Evolutionary conservation across 2,888 invertebrate genomes (phyloP).

Genomic region (Athalia rosae): DNA sequence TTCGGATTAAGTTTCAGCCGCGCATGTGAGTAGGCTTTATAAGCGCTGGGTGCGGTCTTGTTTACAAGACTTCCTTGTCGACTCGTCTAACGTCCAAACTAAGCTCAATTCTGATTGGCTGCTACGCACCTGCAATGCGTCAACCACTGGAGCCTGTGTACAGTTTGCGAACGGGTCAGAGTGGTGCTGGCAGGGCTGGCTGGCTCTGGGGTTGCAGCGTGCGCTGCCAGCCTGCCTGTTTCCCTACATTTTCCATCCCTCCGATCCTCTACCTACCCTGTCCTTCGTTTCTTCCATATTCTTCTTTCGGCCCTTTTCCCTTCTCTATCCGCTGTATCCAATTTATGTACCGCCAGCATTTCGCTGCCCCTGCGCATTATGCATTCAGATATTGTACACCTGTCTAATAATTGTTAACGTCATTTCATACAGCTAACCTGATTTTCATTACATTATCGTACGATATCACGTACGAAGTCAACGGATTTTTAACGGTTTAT

Average conservation of each 20-base stretch:
- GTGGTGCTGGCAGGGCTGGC: constrained; percentile 60
- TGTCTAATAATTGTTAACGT: background rate
- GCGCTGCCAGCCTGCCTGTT: constrained; percentile 71
- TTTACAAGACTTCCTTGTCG: constrained; percentile 80
- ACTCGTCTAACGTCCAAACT: constrained; percentile 71
- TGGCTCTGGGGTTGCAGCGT: constrained; percentile 73
- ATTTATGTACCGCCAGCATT: constrained; percentile 30
- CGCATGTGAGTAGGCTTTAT: constrained; percentile 81
- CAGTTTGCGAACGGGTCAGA: constrained; percentile 46
- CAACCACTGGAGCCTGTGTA: constrained; percentile 58
- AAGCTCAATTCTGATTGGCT: constrained; percentile 83
- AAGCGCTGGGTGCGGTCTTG: constrained; percentile 79
- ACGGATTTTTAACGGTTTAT: too few species aligned
- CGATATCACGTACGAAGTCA: too few species aligned
- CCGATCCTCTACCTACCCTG: constrained; percentile 26
- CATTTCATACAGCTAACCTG: background rate
- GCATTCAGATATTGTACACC: constrained; percentile 25
- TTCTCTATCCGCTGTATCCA: constrained; percentile 32
- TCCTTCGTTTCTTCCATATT: constrained; percentile 33
- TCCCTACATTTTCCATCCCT: constrained; percentile 52
- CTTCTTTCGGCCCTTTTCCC: constrained; percentile 42
- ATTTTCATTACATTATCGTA: too few species aligned
- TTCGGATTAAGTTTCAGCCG: constrained; percentile 75
- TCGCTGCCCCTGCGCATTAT: constrained; percentile 35
- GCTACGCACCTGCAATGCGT: constrained; percentile 65